Evolutionary conservation across 1,140 invertebrate genomes (phyloP), one percentile per base, ranked within the genome.

Genomic region (Pemphigus obesinymphae): DNA sequence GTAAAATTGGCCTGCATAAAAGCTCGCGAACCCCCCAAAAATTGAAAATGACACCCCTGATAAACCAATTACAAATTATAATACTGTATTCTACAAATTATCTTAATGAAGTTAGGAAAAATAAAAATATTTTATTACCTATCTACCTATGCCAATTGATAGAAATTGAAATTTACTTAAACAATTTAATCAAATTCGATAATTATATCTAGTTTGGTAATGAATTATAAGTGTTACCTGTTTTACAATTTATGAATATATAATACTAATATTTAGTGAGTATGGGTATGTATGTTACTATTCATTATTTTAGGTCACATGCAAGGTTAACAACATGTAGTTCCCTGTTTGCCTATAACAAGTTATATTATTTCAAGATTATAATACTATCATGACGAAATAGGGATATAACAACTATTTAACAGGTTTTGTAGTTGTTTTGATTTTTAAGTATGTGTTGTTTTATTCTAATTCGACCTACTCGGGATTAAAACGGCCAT

Each of bases 361-460:
- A 76, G 82, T 82, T 84, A 87, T 83, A 83, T 3, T 17, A 5
- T 26, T 37, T 37, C 15, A 37, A 26, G 53, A 43, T 37, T 43
- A 13, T 50, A 50, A 31, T n/a, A 50, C n/a, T 73, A 73, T 11
- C 20, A 17, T 23, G 6, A 2, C n/a, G 17, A 11, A 26, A n/a
- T 73, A 4, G 15, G n/a, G n/a, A 55, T 15, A 17, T 72, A 72
- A 48, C 15, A 17, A 45, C n/a, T 26, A 29, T 45, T 29, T 26
- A 48, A 45, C 68, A 45, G 40, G 70, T 73, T 73, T 29, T 48
- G 7, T 29, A 15, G 11, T 45, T 31, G 17, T 48, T 17, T 26
- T 48, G 0, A 72, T n/a, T n/a, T n/a, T n/a, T n/a, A n/a, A n/a
- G 7, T 20, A 23, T 45, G 8, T 29, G 0, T 31, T n/a, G 3